Evolutionary conservation across 1,140 invertebrate genomes (phyloP), one percentile per base, ranked within the genome.

Genomic region (Polypedilum pembai): DNA sequence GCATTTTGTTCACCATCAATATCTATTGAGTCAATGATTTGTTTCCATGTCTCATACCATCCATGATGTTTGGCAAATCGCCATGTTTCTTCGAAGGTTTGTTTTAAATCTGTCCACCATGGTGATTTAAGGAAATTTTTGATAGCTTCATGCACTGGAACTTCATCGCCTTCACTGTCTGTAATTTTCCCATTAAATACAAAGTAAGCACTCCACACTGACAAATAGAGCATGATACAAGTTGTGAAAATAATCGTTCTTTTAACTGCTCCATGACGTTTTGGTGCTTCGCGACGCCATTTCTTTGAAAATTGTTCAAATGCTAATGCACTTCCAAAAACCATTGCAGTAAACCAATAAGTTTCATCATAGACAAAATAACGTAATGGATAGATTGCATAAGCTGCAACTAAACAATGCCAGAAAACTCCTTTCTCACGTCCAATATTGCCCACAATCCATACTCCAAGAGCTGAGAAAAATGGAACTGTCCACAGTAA

Each of bases 101-200:
- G 87, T 78, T 90, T 89, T 21, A 93, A 85, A 76, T 94, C 89
- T 15, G 86, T 84, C 88, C 88, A 89, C 87, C 87, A 89, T 10
- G 94, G 93, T 8, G 94, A 95, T 1, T 92, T 94, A 75, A 97
- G 89, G 79, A 98, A 95, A 81, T 98, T 93, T 77, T 91, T 86
- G 0, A 96, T 76, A 0, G 94, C 94, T 81, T 97, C 95, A 74
- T 93, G 88, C 7, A 96, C 81, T 75, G 93, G 94, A 0, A 96
- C 89, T 79, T 93, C 89, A 77, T 96, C 93, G 5, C 94, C 95
- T 76, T 96, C 90, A 74, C 89, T 90, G 78, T 94, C 93, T 0
- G 89, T 91, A 15, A 98, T 85, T 65, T 88, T 91, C 12, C 93
- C 93, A 80, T 97, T 96, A 82, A 96, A 97, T 81, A 94, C 95